These are phyloP conservation scores for Enteromius afrohamiltoni DNA, from an alignment of 2,797 vertebrate species.

Conservation along the genomic window DNA sequence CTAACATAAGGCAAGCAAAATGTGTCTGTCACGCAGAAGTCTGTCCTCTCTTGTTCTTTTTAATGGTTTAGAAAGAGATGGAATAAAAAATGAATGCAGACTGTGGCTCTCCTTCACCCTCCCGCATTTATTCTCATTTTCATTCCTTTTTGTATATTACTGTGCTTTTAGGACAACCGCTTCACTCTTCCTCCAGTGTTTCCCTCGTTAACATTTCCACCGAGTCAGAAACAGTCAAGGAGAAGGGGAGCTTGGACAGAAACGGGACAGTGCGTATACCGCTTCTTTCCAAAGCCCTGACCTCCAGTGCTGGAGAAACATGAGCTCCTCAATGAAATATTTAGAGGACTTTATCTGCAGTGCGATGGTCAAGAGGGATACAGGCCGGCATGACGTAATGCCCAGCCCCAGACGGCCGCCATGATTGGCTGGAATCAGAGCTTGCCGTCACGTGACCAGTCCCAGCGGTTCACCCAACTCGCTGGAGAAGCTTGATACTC, in stretches of 20 bases:
- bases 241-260: not conserved
- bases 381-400: conserved; percentile 78
- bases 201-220: not conserved
- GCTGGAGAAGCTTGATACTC: conserved; percentile 22
- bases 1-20: conserved; percentile 72
- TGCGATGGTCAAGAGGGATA: conserved; percentile 77
- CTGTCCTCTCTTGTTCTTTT: conserved; percentile 62
- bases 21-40: conserved; percentile 75
- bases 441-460: conserved; percentile 69
- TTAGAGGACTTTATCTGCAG: conserved; percentile 82
- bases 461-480: conserved; percentile 68
- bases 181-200: not conserved
- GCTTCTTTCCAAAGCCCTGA: conserved; percentile 68
- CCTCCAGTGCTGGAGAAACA: conserved; percentile 78
- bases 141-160: not conserved
- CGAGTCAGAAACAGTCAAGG: not conserved
- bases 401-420: conserved; percentile 52
- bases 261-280: conserved; percentile 28
- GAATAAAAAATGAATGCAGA: conserved; percentile 26
- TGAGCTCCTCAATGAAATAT: conserved; percentile 84
- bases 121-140: not conserved
- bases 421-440: conserved; percentile 66
- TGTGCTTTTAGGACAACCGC: not conserved
- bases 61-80: conserved; percentile 46
- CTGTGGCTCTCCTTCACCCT: not conserved